phyloP scores from a whole-genome alignment of 2,797 vertebrate genomes.

The Chelon auratus region DNA sequence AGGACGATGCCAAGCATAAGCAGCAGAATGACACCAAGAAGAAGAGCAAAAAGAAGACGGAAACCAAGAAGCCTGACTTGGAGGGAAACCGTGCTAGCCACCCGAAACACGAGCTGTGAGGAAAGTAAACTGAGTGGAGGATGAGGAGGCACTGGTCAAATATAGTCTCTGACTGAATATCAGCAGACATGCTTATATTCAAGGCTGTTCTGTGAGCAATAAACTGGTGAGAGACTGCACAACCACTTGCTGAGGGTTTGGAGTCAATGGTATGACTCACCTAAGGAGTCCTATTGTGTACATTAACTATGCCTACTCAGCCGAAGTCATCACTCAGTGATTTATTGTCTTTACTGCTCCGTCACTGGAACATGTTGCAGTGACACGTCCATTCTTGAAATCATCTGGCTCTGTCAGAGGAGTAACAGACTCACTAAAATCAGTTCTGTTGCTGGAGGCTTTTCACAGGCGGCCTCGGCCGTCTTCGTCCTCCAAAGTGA shows the following conservation, averaged over 20 bases:
- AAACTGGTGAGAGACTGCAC: neutral
- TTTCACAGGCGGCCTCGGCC: too few relatives aligned
- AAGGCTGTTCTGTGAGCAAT: neutral
- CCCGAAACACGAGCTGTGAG: slow-evolving; percentile 88
- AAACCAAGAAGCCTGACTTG: slow-evolving; percentile 78
- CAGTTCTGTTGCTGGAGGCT: too few relatives aligned
- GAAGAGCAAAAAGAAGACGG: slow-evolving; percentile 85
- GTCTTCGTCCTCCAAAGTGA: too few relatives aligned
- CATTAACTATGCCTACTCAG: neutral
- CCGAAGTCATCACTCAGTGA: neutral
- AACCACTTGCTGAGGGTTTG: neutral
- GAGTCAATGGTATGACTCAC: neutral
- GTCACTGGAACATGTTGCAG: neutral
- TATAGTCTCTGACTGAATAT: too few relatives aligned
- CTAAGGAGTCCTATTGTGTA: neutral
- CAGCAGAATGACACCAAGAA: slow-evolving; percentile 83
- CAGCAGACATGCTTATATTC: neutral
- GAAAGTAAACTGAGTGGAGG: neutral
- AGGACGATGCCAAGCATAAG: slow-evolving; percentile 63
- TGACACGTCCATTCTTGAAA: neutral
- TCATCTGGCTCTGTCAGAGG: neutral
- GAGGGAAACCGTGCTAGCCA: slow-evolving; percentile 66
- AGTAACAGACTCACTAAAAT: neutral
- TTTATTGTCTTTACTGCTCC: neutral
- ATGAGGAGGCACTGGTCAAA: neutral